Conservation (phyloP, 1,140 invertebrate species). For the Myzus persicae region DNA sequence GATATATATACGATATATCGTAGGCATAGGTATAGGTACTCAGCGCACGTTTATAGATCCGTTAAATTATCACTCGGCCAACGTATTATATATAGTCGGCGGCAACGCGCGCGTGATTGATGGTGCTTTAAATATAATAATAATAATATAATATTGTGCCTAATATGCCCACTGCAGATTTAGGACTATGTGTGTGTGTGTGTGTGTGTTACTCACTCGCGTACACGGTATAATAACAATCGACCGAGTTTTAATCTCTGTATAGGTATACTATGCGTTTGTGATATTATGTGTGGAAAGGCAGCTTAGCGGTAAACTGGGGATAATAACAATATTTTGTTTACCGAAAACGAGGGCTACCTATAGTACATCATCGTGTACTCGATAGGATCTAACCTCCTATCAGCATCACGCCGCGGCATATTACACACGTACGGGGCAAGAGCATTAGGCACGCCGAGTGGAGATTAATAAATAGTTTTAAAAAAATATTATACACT, state of each 20-base stretch:
- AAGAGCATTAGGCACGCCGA: background rate
- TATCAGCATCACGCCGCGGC: background rate
- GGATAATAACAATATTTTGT: constrained; percentile 32
- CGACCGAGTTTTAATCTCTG: background rate
- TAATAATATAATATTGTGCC: background rate
- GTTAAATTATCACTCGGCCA: background rate
- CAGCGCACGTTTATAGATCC: background rate
- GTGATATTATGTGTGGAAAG: background rate
- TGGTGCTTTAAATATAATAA: background rate
- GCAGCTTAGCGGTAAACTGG: background rate
- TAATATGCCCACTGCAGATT: background rate
- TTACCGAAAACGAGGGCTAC: background rate
- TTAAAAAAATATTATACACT: background rate
- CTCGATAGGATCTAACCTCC: background rate
- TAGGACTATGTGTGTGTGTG: background rate
- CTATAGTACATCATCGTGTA: background rate
- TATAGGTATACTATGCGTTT: background rate
- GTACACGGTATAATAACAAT: background rate
- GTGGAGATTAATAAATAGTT: background rate
- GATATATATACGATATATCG: no score
- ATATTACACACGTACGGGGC: background rate
- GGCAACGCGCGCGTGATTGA: background rate
- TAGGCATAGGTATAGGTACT: background rate
- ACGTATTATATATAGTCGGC: no score
- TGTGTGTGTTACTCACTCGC: background rate